Evolutionary conservation across 2,113 vertebrate genomes (phyloP).

Genomic region (Cyprinodon tularosa): DNA sequence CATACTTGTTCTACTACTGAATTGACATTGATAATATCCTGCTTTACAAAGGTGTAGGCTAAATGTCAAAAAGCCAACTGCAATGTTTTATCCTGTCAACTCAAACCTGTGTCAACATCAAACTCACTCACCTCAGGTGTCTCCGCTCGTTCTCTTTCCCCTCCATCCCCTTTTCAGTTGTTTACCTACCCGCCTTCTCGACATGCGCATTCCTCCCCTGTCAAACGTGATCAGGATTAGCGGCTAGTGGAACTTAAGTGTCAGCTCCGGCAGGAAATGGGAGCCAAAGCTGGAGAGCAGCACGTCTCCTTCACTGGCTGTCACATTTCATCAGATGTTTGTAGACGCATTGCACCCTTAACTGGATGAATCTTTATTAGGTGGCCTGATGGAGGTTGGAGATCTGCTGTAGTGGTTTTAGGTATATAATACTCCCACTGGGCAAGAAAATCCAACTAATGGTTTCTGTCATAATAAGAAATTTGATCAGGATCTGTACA

Average conservation of each 20-base stretch:
- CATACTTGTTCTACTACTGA: neutral
- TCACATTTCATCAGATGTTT: conserved; percentile 66
- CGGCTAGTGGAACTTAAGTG: conserved; percentile 47
- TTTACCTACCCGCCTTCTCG: conserved; percentile 56
- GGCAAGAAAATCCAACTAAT: conserved; percentile 26
- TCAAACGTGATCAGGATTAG: conserved; percentile 73
- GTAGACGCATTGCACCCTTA: conserved; percentile 42
- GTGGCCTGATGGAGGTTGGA: conserved; percentile 21
- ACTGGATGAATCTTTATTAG: conserved; percentile 70
- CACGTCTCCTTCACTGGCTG: conserved; percentile 60
- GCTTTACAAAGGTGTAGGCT: conserved; percentile 6
- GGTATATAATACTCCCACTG: conserved; percentile 14
- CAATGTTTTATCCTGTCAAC: conserved; percentile 51
- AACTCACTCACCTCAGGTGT: conserved; percentile 56
- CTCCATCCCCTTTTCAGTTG: conserved; percentile 41
- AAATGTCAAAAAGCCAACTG: conserved; percentile 61
- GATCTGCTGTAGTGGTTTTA: conserved; percentile 25
- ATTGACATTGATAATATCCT: conserved; percentile 4
- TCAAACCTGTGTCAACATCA: conserved; percentile 63
- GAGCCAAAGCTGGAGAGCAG: conserved; percentile 57
- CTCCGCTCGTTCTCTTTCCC: conserved; percentile 50
- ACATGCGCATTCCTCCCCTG: conserved; percentile 65
- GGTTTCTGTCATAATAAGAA: neutral
- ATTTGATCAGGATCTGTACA: conserved; percentile 9
- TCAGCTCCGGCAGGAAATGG: conserved; percentile 68